Base-by-base conservation (phyloP, 2,888 invertebrate genomes). In the Habroteleia sp. region DNA sequence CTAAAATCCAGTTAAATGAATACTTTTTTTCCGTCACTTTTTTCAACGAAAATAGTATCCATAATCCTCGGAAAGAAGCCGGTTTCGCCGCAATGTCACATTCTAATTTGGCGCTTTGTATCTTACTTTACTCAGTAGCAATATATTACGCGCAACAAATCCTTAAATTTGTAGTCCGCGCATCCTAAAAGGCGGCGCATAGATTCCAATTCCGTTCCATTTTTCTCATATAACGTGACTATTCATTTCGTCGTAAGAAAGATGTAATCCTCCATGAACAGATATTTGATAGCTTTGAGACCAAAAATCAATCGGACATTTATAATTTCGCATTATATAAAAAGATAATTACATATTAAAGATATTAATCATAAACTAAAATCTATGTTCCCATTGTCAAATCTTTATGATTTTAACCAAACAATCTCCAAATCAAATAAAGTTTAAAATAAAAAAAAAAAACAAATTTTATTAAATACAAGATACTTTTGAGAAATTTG, bases 31-130 rank as follows among this genome's bases (percentile, higher is more conserved):
- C n/a, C n/a, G n/a, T n/a, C n/a, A n/a, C n/a, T n/a, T n/a, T n/a
- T n/a, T n/a, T n/a, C n/a, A 54, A 41, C 17, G 8, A 4, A 52
- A 46, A 46, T n/a, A n/a, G n/a, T n/a, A 41, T 6, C 20, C 11
- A 5, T 54, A 54, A 54, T 54, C 41, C 41, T n/a, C 4, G 17
- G 8, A 41, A 54, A 33, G 42, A 42, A 41, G 31, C 41, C n/a
- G 42, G 41, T 41, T 56, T 42, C 33, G 56, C 41, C 60, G 27
- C 60, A 60, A 44, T 13, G 42, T 44, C 60, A 60, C 46, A 35
- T 60, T 60, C 46, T 60, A 60, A 60, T 60, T 56, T 56, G 56
- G 16, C 44, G 60, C 60, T 46, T 46, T 46, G 37, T 44, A 25
- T 58, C 58, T 44, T 44, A 44, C 44, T 58, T 33, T n/a, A 44